Percentiles rank a stretch among this genome's conserved stretches.
Conservation (phyloP, 2,888 invertebrate species). For the Rotaria magnacalcarata region DNA sequence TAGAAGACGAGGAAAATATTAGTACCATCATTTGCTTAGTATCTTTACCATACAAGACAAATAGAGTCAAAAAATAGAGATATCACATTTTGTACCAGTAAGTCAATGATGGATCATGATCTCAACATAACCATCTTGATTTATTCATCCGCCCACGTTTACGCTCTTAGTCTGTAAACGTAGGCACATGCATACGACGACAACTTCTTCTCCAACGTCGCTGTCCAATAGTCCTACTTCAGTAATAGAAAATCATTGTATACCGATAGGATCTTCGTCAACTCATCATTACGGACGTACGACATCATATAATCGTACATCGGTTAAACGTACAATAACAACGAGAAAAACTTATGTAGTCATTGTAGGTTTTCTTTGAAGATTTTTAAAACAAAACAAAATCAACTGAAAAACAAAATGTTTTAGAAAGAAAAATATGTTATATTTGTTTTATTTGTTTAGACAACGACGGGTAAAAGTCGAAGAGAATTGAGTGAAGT, state of each 20-base stretch:
- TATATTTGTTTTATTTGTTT: neutral
- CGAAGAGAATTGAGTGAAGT: conserved; percentile 19
- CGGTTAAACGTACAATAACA: neutral
- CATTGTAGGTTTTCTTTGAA: neutral
- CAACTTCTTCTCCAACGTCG: neutral
- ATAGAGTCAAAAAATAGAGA: neutral
- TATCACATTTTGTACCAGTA: neutral
- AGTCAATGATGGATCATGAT: neutral
- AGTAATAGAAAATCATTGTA: neutral
- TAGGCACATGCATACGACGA: neutral
- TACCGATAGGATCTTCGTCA: neutral
- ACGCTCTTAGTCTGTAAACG: neutral
- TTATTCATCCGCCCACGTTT: neutral
- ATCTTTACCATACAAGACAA: neutral
- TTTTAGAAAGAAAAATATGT: too few relatives aligned
- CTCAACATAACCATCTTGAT: neutral
- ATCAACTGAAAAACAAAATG: neutral
- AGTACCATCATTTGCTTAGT: neutral
- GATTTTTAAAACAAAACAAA: neutral
- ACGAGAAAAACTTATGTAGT: neutral
- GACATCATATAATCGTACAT: conserved; percentile 20
- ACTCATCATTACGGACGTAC: neutral
- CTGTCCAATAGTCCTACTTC: neutral
- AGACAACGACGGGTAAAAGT: conserved; percentile 30
- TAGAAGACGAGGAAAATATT: too few relatives aligned